Conservation (phyloP, 2,113 vertebrate species). For the Hippocampus comes region DNA sequence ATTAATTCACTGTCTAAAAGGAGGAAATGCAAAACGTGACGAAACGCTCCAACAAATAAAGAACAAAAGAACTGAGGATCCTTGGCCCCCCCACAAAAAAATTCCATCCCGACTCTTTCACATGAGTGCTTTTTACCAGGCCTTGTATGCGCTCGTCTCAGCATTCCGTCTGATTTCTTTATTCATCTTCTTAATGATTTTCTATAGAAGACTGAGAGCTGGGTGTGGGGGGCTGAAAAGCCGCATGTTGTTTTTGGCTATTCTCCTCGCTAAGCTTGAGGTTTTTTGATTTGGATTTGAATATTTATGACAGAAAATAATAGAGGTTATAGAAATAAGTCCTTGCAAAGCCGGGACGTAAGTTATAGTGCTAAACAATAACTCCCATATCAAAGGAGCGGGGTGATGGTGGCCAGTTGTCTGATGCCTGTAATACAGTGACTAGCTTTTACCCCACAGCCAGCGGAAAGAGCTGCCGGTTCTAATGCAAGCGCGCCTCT, state of each 20-base stretch:
- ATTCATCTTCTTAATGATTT: constrained; percentile 78
- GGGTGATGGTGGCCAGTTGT: constrained; percentile 59
- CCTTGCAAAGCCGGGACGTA: constrained; percentile 64
- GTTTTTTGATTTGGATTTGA: constrained; percentile 94
- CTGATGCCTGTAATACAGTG: constrained; percentile 49
- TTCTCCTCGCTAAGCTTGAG: constrained; percentile 82
- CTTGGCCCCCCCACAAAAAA: constrained; percentile 58
- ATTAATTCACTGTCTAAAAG: constrained; percentile 74
- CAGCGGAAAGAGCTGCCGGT: constrained; percentile 18
- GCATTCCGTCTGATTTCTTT: constrained; percentile 64
- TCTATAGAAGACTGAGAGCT: constrained; percentile 66
- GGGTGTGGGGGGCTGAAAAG: constrained; percentile 57
- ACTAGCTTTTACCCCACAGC: constrained; percentile 23
- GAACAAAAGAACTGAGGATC: constrained; percentile 57
- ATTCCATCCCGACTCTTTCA: constrained; percentile 51
- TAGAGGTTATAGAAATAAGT: constrained; percentile 87
- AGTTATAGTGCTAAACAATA: constrained; percentile 65
- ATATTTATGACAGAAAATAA: constrained; percentile 98
- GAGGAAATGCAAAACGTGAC: constrained; percentile 72
- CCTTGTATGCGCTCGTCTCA: constrained; percentile 49
- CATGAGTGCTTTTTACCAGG: constrained; percentile 57
- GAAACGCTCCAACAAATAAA: constrained; percentile 71
- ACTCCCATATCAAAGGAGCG: constrained; percentile 68
- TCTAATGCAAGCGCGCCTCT: constrained; percentile 38
- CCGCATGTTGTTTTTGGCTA: constrained; percentile 75